A percentile compares a stretch with the other conserved stretches of the same genome.
phyloP scores from a whole-genome alignment of 2,797 vertebrate genomes.

The Aselliscus stoliczkanus region DNA sequence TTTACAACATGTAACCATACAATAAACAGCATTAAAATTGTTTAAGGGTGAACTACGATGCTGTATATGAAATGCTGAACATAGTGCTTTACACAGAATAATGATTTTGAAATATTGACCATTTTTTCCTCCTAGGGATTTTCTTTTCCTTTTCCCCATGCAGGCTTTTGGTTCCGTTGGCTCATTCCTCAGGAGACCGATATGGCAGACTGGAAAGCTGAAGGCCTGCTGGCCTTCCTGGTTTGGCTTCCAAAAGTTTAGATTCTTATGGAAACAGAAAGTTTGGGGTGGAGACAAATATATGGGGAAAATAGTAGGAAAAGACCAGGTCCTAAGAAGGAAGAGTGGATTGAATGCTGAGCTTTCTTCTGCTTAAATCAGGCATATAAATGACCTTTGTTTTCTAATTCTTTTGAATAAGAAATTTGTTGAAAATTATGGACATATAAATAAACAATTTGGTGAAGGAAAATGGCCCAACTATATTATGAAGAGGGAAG shows the following conservation, averaged over 20 bases:
- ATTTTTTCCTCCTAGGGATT: background rate
- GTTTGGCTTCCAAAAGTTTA: background rate
- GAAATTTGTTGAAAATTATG: background rate
- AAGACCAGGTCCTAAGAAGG: background rate
- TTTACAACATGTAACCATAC: background rate
- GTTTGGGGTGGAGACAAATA: background rate
- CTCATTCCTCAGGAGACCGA: background rate
- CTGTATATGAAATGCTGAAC: background rate
- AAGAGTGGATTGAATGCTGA: background rate
- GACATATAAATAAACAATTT: background rate
- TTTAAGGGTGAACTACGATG: background rate
- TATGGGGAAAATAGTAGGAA: background rate
- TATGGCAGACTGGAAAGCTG: background rate
- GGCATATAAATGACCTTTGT: background rate
- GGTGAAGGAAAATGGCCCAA: background rate
- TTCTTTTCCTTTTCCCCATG: background rate
- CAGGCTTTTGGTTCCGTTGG: background rate
- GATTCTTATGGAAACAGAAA: background rate
- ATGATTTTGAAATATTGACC: background rate
- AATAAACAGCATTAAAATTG: background rate
- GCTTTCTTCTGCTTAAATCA: background rate
- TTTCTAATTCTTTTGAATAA: constrained; percentile 31
- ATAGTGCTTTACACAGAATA: background rate
- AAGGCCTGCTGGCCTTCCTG: background rate
- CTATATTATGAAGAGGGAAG: background rate